Percentiles rank a stretch among this genome's conserved stretches.
Conservation (phyloP, 2,797 vertebrate genomes). For the Liparis tanakae region DNA sequence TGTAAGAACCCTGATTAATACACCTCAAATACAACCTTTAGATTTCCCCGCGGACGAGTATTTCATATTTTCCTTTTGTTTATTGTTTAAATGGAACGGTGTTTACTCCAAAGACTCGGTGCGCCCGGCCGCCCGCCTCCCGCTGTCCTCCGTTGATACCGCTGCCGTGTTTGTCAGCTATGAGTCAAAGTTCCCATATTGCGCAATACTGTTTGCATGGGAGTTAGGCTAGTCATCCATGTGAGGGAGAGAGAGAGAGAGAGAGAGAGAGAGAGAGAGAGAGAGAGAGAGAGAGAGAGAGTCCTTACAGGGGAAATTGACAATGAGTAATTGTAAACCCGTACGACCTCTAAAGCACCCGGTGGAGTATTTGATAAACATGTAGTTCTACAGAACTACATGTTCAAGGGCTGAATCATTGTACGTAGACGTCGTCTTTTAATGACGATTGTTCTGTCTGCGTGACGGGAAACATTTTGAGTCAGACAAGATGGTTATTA, state of each 20-base stretch:
- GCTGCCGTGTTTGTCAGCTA: slow-evolving; percentile 11
- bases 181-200: slow-evolving; percentile 22
- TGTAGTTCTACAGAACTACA: slow-evolving; percentile 1
- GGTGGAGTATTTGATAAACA: not conserved
- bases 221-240: slow-evolving; percentile 6
- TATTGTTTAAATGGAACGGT: not conserved
- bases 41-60: no score
- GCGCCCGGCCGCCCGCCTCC: not conserved
- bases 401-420: not conserved
- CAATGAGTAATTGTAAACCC: not conserved
- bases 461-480: not conserved
- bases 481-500: not conserved
- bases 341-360: not conserved
- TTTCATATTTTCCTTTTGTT: not conserved
- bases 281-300: slow-evolving; percentile 17
- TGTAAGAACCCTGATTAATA: no score
- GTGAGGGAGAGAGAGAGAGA: slow-evolving; percentile 9
- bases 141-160: not conserved
- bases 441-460: not conserved
- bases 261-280: no score
- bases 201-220: not conserved
- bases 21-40: not conserved
- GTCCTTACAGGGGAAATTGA: slow-evolving; percentile 22
- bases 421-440: not conserved
- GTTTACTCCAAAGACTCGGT: not conserved